Conservation (phyloP, 2,113 vertebrate species). For the Zingel zingel region DNA sequence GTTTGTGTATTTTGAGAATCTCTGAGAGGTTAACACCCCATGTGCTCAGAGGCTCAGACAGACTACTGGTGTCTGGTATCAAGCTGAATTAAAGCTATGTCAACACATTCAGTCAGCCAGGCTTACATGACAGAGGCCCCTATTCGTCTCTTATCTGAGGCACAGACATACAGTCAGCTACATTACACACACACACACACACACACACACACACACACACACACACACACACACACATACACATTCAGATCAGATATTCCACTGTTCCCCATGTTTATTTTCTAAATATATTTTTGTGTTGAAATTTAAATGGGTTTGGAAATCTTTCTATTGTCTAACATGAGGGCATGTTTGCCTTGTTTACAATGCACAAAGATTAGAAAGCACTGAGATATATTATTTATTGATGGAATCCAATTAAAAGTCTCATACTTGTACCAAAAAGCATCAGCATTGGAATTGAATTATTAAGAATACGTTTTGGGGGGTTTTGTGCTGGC, state of each 20-base stretch:
- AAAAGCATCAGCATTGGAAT: conserved; percentile 43
- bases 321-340: conserved; percentile 54
- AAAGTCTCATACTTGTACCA: conserved; percentile 66
- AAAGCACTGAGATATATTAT: conserved; percentile 61
- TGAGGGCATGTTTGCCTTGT: conserved; percentile 51
- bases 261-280: conserved; percentile 34
- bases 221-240: conserved; percentile 10
- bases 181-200: conserved; percentile 30
- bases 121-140: conserved; percentile 78
- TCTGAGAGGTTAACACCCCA: conserved; percentile 84
- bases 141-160: conserved; percentile 72
- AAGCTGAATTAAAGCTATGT: conserved; percentile 87
- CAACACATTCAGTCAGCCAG: conserved; percentile 83
- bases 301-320: conserved; percentile 60
- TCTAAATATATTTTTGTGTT: conserved; percentile 53
- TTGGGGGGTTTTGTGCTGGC: conserved; percentile 34
- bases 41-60: conserved; percentile 78
- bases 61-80: conserved; percentile 84
- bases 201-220: conserved; percentile 33
- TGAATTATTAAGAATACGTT: conserved; percentile 60
- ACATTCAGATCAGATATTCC: neutral
- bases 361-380: conserved; percentile 66
- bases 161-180: conserved; percentile 68
- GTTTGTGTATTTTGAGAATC: conserved; percentile 86
- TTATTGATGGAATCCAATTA: conserved; percentile 77